Evolutionary conservation across 2,888 invertebrate species (phyloP).

Genomic region (Habroteleia sp.): DNA sequence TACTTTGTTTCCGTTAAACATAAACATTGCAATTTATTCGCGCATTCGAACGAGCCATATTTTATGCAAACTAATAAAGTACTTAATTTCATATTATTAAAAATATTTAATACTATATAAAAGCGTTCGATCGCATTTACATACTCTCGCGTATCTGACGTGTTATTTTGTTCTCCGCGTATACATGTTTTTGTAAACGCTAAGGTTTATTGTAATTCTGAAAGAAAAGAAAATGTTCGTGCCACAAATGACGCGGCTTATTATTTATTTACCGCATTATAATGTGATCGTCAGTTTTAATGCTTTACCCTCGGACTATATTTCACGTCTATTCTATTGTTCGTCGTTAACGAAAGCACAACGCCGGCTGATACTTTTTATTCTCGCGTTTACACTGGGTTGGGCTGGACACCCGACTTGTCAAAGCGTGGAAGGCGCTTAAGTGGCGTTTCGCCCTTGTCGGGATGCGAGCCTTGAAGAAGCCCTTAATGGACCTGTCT

Average conservation of each 20-base stretch:
- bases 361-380: too few relatives aligned
- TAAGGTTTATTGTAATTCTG: not conserved
- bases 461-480: conserved; percentile 48
- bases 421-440: conserved; percentile 35
- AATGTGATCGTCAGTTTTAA: not conserved
- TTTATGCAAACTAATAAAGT: conserved; percentile 15
- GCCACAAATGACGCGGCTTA: not conserved
- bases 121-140: too few relatives aligned
- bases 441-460: conserved; percentile 58
- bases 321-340: conserved; percentile 7
- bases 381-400: too few relatives aligned
- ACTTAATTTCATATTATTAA: conserved; percentile 21
- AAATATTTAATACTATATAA: conserved; percentile 10
- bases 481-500: conserved; percentile 58
- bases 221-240: not conserved
- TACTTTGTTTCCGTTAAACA: conserved; percentile 18
- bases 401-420: conserved; percentile 14
- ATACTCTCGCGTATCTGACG: too few relatives aligned
- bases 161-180: too few relatives aligned
- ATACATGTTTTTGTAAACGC: too few relatives aligned
- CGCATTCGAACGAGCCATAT: conserved; percentile 2
- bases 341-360: too few relatives aligned
- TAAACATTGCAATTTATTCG: conserved; percentile 9
- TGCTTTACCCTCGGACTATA: not conserved
- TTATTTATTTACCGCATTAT: too few relatives aligned